Base-by-base conservation (phyloP, 1,140 invertebrate species). In the Trissolcus basalis region DNA sequence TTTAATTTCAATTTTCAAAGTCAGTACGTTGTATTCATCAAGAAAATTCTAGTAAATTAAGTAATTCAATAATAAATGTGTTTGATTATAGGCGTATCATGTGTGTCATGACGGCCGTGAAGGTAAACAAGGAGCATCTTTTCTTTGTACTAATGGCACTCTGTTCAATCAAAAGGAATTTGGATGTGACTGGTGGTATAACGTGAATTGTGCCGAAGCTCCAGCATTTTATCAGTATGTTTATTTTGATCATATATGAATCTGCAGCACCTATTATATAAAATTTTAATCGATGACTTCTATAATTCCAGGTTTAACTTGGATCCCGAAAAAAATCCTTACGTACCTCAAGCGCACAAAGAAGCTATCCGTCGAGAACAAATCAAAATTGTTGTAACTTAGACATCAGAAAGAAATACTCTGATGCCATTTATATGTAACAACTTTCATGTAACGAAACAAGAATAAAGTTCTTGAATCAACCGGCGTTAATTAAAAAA, bases 111-210 rank as follows among this genome's bases (percentile, higher is more conserved):
- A 95, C 75, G 94, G 94, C 6, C 91, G 94, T 4, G 94, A 95
- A 78, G 94, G 94, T 10, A 90, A 94, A 58, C 93, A 95, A 82
- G 94, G 94, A 0, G 93, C 93, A 0, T 90, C 91, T 0, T 96
- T 97, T 84, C 91, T 97, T 0, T 97, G 96, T 83, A 93, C 95
- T 4, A 96, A 96, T 81, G 95, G 95, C 0, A 97, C 96, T 0
- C 89, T 97, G 47, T 97, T 96, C 83, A 95, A 95, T 82, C 96
- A 97, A 81, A 90, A 92, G 43, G 93, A 95, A 80, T 96, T 96
- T 76, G 91, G 94, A 16, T 97, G 96, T 78, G 96, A 97, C 82
- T 97, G 95, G 95, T 96, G 95, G 95, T 96, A 96, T 87, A 96
- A 96, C 82, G 95, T 96, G 0, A 93, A 96, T 81, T 96, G 92